Conservation (phyloP, 2,113 vertebrate species). For the Pantherophis guttatus region DNA sequence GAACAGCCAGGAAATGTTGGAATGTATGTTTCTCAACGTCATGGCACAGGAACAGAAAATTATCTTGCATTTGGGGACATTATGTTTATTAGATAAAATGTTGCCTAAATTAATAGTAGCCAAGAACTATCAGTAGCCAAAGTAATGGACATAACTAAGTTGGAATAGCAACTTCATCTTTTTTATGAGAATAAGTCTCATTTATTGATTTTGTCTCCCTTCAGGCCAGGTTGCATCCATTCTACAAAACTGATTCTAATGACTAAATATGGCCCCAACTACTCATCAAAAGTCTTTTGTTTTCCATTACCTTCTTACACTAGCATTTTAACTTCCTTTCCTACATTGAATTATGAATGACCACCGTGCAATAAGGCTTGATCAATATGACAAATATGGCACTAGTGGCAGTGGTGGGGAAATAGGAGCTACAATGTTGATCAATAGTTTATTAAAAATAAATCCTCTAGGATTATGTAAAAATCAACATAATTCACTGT, state of each 20-base stretch:
- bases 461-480: not conserved
- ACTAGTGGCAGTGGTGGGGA: not conserved
- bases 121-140: not conserved
- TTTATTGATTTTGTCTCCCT: not conserved
- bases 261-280: not conserved
- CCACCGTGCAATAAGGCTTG: not conserved
- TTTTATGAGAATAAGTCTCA: not conserved
- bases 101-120: not conserved
- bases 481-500: not conserved
- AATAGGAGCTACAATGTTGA: not conserved
- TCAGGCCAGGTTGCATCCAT: not conserved
- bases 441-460: not conserved
- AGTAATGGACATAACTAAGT: too few species aligned
- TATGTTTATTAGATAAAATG: not conserved
- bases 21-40: not conserved
- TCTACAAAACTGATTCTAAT: not conserved
- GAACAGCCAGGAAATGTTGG: not conserved
- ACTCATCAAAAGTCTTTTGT: not conserved
- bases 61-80: not conserved
- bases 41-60: not conserved
- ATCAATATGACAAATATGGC: not conserved
- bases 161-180: not conserved
- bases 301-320: not conserved
- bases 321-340: not conserved
- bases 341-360: not conserved